Evolutionary conservation across 1,140 invertebrate genomes (phyloP), one percentile per base, ranked within the genome.

Genomic region (Drosophila mojavensis): DNA sequence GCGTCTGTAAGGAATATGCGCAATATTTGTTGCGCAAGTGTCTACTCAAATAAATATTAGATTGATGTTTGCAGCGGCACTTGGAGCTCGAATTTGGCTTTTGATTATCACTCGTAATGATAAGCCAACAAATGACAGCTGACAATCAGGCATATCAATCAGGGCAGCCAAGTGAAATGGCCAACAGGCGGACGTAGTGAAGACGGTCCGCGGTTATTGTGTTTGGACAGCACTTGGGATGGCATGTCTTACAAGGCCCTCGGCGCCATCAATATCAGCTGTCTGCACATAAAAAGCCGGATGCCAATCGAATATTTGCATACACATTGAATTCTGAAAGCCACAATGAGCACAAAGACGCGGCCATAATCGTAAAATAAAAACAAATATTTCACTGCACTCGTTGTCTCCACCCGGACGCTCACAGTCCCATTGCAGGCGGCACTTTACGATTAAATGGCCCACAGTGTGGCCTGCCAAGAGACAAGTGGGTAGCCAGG

Each of bases 291-390:
- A 65, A 66, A 75, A 41, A 28, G 47, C 39, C 63, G 47, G n/a
- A 48, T 62, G 66, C 39, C 66, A 69, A 62, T 45, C 75, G 45
- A 62, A 60, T 86, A 88, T 86, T 86, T 86, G 82, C 82, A 86
- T 82, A 76, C 54, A 71, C 83, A 81, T 86, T 65, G 75, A 86
- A 86, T 67, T 70, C 17, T 79, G 79, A 86, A 86, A 76, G 82
- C 75, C 79, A 66, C 77, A 77, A 79, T 54, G 43, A 81, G 47
- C 36, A 50, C 39, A 50, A 59, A 58, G 50, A 60, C 78, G 53
- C 56, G 43, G 78, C 59, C 67, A 86, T 86, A 82, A 86, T 79
- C 82, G 79, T 86, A 79, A 79, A 85, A 60, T 66, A 58, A 65
- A 67, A 70, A 75, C 58, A 82, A 70, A 78, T 71, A 75, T 80